A percentile compares a stretch with the other conserved stretches of the same genome.
Conservation (phyloP, 2,113 vertebrate genomes). For the Anarrhichthys ocellatus region DNA sequence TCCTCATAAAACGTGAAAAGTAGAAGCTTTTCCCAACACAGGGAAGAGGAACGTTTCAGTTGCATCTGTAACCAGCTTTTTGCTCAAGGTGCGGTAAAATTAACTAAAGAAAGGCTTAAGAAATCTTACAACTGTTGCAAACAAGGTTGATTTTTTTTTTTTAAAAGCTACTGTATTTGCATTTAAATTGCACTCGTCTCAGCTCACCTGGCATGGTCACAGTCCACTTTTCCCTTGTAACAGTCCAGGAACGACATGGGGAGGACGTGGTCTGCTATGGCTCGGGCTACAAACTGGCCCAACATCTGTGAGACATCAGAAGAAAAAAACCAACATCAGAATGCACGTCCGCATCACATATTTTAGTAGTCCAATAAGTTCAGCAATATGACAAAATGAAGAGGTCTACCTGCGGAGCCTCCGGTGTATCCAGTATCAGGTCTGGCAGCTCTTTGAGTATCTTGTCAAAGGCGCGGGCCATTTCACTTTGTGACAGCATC, state of each 20-base stretch:
- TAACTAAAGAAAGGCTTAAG: neutral
- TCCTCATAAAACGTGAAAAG: neutral
- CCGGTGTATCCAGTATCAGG: conserved; percentile 90
- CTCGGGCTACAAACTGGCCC: conserved; percentile 90
- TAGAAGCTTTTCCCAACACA: neutral
- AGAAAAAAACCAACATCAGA: neutral
- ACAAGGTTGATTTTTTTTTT: neutral
- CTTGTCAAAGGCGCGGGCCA: conserved; percentile 86
- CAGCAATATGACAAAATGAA: neutral
- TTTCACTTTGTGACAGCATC: conserved; percentile 82
- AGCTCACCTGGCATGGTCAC: conserved; percentile 87
- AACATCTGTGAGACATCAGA: conserved; percentile 84
- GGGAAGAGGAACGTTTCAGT: neutral
- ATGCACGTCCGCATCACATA: neutral
- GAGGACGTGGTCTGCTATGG: conserved; percentile 89
- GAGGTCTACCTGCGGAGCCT: conserved; percentile 86
- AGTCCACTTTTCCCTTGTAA: conserved; percentile 90
- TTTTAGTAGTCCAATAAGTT: neutral
- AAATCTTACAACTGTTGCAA: neutral
- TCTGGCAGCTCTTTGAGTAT: conserved; percentile 88
- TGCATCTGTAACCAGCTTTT: neutral
- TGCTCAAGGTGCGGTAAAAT: neutral
- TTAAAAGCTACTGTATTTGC: too few species aligned
- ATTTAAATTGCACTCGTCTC: neutral
- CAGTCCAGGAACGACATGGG: conserved; percentile 86